Evolutionary conservation across 1,140 invertebrate genomes (phyloP), one percentile per base, ranked within the genome.

Genomic region (Bilobella aurantiaca): DNA sequence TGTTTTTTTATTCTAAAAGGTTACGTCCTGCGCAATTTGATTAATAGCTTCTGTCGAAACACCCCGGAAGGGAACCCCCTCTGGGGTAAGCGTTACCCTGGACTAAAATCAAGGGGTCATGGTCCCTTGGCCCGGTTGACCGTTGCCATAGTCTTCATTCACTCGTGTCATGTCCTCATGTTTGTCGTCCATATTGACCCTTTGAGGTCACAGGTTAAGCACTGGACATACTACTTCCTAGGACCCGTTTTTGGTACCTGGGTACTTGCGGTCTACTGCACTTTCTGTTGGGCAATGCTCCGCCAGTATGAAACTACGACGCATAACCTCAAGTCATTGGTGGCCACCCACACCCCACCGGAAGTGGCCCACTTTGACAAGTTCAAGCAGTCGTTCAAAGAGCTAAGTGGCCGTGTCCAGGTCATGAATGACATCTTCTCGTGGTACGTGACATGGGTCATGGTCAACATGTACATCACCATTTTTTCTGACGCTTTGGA

Each of bases 191-290:
- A 18, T 1, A 42, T n/a, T 58, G 21, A 1, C 23, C 63, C 5
- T n/a, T n/a, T n/a, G n/a, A n/a, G n/a, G n/a, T n/a, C n/a, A n/a
- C n/a, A n/a, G n/a, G n/a, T n/a, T n/a, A n/a, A n/a, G n/a, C n/a
- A 60, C 65, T 29, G 60, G 5, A 8, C 25, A 12, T 5, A 53
- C 23, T 53, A 53, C 49, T 53, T 53, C 49, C 14, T 53, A 14
- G 49, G 49, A 12, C 49, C 49, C 5, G 49, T 53, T 5, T 53
- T 53, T 23, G 25, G 60, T 21, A 58, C 32, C 5, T 46, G 65
- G n/a, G 31, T 63, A 16, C 57, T 70, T 3, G 60, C 69, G 0
- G 12, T 65, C 3, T 70, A 70, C 34, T 31, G 63, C 3, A 29
- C 63, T 28, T 63, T 70, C 23, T 12, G 12, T 23, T 53, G 49